A percentile compares a stretch with the other conserved stretches of the same genome.
Evolutionary conservation across 2,113 vertebrate species (phyloP).

Genomic region (Cygnus atratus): DNA sequence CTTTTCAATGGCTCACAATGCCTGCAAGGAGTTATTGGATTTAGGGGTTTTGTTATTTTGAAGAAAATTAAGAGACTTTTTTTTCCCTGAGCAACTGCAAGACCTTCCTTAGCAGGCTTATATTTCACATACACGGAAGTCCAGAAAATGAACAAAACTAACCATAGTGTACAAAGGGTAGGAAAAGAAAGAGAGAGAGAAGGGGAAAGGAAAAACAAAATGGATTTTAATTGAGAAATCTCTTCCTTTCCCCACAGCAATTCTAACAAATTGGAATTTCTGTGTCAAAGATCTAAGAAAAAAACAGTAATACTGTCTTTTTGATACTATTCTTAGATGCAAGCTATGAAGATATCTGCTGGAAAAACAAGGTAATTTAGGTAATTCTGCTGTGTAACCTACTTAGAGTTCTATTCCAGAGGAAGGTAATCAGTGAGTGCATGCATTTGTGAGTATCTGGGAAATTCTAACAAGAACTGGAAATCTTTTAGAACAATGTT

Average conservation of each 20-base stretch:
- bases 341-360: neutral
- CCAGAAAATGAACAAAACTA: conserved; percentile 29
- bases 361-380: neutral
- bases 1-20: neutral
- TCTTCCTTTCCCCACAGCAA: conserved; percentile 6
- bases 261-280: conserved; percentile 35
- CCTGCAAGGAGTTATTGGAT: neutral
- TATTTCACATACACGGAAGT: conserved; percentile 41
- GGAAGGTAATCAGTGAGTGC: neutral
- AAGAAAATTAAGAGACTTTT: conserved; percentile 3
- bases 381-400: neutral
- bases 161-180: neutral
- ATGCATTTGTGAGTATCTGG: neutral
- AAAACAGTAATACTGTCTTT: neutral
- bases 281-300: neutral
- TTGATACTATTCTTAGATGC: neutral
- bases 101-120: neutral
- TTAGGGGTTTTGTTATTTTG: neutral
- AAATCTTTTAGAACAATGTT: neutral
- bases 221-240: neutral
- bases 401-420: neutral
- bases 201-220: neutral
- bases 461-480: neutral
- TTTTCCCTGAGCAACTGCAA: conserved; percentile 16
- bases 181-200: neutral